Conservation (phyloP, 2,797 vertebrate species). For the Diceros bicornis region DNA sequence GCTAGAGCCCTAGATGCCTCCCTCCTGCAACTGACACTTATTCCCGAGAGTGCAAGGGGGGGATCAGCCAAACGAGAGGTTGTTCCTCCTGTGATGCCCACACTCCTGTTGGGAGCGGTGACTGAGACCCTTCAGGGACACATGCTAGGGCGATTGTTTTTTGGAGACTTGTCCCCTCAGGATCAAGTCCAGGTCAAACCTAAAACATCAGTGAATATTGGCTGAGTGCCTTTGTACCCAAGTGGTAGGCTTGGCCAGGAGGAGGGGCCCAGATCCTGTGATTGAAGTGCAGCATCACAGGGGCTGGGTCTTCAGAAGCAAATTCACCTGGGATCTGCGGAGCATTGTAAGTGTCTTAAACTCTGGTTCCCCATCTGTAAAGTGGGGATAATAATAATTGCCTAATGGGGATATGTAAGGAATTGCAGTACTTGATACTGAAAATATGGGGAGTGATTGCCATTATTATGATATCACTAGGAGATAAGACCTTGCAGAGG, state of each 20-base stretch:
- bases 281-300: accelerated
- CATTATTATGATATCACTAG: background rate
- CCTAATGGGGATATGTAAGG: background rate
- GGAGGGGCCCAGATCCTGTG: background rate
- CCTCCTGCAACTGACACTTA: background rate
- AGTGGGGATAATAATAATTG: background rate
- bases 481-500: background rate
- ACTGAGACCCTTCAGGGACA: background rate
- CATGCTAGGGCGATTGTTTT: background rate
- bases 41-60: background rate
- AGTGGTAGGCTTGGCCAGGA: too few species aligned
- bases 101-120: background rate
- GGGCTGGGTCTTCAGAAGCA: background rate
- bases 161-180: background rate
- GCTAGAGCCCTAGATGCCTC: background rate
- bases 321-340: background rate
- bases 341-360: too few species aligned
- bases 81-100: background rate
- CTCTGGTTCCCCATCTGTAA: background rate
- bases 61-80: background rate
- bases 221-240: background rate
- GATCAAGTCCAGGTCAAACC: conserved; percentile 10
- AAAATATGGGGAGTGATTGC: too few species aligned
- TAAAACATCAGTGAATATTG: background rate
- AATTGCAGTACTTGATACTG: background rate